Conservation (phyloP, 2,113 vertebrate species). For the Xenus cinereus region DNA sequence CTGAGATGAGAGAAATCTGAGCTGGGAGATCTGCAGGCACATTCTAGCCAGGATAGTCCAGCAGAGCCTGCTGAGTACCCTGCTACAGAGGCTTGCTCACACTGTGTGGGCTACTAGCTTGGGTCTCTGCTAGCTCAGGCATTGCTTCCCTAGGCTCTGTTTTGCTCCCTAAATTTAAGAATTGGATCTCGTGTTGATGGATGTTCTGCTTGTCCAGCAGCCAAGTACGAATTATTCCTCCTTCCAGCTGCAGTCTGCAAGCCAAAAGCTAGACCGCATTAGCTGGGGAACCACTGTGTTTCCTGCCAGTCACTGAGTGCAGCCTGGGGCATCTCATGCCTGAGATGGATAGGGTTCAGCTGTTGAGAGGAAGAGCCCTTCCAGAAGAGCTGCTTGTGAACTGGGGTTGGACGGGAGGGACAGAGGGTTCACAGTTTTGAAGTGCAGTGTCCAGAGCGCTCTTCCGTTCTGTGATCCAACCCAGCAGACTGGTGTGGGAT, state of each 20-base stretch:
- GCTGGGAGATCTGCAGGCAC: background rate
- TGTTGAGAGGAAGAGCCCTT: slow-evolving; percentile 36
- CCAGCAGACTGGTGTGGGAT: background rate
- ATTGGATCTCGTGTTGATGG: slow-evolving; percentile 28
- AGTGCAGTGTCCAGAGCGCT: accelerated
- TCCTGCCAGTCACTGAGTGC: slow-evolving; percentile 43
- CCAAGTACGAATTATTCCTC: slow-evolving; percentile 36
- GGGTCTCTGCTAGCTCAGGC: background rate
- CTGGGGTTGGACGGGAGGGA: background rate
- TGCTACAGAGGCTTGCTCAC: background rate
- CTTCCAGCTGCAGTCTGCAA: slow-evolving; percentile 9
- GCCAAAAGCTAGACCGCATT: slow-evolving; percentile 50
- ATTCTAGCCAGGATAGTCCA: background rate
- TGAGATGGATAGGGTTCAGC: slow-evolving; percentile 38
- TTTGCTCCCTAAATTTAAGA: slow-evolving; percentile 45
- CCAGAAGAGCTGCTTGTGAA: slow-evolving; percentile 16
- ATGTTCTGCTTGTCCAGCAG: slow-evolving; percentile 39
- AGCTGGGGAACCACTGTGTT: slow-evolving; percentile 20
- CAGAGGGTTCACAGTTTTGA: background rate
- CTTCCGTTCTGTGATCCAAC: background rate
- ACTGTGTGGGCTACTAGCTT: background rate
- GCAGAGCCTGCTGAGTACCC: background rate
- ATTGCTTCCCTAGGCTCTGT: background rate
- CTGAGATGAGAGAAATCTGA: background rate
- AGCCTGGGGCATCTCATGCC: slow-evolving; percentile 51